These are phyloP conservation scores for Lumbricus terrestris DNA, from an alignment of 2,888 invertebrate genomes.

Conservation along the genomic window DNA sequence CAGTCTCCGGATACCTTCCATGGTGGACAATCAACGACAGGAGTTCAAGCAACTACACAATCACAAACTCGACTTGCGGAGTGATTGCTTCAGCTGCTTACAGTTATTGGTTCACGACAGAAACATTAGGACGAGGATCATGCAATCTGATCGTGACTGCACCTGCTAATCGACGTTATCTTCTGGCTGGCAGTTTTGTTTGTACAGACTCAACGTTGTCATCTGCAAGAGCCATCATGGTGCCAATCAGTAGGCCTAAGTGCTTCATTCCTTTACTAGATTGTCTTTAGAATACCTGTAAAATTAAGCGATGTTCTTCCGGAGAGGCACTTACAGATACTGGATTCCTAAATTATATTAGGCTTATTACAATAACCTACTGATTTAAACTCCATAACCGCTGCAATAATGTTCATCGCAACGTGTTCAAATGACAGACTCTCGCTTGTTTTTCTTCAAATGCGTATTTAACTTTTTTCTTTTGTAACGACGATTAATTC, in stretches of 20 bases:
- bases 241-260: not conserved
- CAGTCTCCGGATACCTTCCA: not conserved
- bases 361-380: no score
- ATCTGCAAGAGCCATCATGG: not conserved
- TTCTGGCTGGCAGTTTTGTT: not conserved
- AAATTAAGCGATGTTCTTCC: no score
- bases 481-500: no score
- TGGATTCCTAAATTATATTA: no score
- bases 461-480: no score
- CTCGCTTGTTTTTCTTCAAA: no score
- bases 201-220: not conserved
- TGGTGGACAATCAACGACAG: not conserved
- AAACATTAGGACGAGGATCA: not conserved
- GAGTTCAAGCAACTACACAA: not conserved
- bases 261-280: no score
- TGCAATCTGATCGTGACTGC: not conserved
- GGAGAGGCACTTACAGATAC: no score
- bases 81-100: not conserved
- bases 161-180: not conserved
- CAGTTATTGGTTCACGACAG: not conserved
- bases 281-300: no score
- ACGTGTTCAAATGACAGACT: no score
- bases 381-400: no score
- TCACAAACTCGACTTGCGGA: not conserved
- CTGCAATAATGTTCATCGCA: no score